Conservation (phyloP, 2,113 vertebrate species). For the Ailurus styani region DNA sequence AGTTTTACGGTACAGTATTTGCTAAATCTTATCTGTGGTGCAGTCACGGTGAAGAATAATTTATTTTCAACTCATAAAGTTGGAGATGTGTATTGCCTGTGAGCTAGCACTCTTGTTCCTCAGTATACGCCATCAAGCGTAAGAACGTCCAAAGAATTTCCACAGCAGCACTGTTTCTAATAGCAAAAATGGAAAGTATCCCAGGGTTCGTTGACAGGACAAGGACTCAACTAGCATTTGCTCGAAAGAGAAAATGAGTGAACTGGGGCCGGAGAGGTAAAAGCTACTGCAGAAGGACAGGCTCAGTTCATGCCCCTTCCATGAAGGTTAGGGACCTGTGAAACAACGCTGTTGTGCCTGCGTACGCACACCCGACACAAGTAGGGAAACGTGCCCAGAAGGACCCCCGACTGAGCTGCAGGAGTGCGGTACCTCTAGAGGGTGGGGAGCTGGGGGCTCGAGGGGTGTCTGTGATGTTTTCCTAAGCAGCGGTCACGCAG, state of each 20-base stretch:
- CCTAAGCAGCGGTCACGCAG: background rate
- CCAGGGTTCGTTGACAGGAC: background rate
- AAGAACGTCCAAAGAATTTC: background rate
- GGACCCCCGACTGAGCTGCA: rapidly evolving
- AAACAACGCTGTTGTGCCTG: background rate
- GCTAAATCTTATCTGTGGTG: background rate
- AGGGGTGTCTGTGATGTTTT: background rate
- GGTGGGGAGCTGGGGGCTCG: background rate
- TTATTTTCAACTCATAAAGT: background rate
- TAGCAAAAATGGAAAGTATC: background rate
- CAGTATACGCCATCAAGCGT: background rate
- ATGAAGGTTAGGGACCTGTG: background rate
- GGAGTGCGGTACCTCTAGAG: rapidly evolving
- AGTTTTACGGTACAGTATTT: background rate
- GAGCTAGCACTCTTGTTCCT: background rate
- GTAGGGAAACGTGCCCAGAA: background rate
- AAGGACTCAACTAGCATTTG: background rate
- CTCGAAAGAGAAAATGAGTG: background rate
- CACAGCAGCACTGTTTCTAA: background rate
- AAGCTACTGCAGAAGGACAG: background rate
- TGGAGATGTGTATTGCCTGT: background rate
- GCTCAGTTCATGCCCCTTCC: background rate
- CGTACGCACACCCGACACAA: background rate
- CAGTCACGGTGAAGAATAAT: background rate
- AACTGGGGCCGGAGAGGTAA: background rate